Percentiles rank a stretch among this genome's conserved stretches.
Conservation (phyloP, 1,140 invertebrate species). For the Yoshiicerus persimilis region DNA sequence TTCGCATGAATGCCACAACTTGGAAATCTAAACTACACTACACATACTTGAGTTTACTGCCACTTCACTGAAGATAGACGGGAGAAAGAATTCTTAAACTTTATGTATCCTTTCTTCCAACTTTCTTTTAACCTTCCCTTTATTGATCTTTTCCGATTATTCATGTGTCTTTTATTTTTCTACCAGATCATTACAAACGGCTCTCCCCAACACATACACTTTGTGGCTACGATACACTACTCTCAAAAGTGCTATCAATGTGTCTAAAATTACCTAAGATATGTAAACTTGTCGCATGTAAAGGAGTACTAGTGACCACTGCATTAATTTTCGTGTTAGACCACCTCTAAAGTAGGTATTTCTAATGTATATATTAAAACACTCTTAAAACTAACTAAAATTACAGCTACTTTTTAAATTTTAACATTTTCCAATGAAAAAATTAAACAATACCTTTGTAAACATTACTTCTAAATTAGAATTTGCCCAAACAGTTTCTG, state of each 20-base stretch:
- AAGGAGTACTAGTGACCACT: too few relatives aligned
- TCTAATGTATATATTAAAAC: too few relatives aligned
- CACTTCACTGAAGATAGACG: neutral
- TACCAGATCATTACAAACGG: neutral
- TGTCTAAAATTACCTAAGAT: too few relatives aligned
- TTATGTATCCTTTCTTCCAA: neutral
- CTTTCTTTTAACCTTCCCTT: neutral
- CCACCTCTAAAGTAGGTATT: too few relatives aligned
- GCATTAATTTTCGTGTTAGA: too few relatives aligned
- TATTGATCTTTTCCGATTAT: constrained; percentile 15
- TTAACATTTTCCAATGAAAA: too few relatives aligned
- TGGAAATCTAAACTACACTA: neutral
- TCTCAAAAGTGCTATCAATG: neutral
- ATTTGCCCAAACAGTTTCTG: neutral
- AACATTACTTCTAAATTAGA: too few relatives aligned
- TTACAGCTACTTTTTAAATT: too few relatives aligned
- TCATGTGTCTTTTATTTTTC: neutral
- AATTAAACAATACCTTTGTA: too few relatives aligned
- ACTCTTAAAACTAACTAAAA: too few relatives aligned
- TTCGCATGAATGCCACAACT: neutral
- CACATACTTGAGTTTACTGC: neutral
- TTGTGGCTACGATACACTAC: too few relatives aligned
- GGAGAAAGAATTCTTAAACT: neutral
- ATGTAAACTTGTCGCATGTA: too few relatives aligned
- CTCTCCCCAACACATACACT: neutral